phyloP scores from a whole-genome alignment of 2,797 vertebrate genomes.

The Syngnathus rostellatus region DNA sequence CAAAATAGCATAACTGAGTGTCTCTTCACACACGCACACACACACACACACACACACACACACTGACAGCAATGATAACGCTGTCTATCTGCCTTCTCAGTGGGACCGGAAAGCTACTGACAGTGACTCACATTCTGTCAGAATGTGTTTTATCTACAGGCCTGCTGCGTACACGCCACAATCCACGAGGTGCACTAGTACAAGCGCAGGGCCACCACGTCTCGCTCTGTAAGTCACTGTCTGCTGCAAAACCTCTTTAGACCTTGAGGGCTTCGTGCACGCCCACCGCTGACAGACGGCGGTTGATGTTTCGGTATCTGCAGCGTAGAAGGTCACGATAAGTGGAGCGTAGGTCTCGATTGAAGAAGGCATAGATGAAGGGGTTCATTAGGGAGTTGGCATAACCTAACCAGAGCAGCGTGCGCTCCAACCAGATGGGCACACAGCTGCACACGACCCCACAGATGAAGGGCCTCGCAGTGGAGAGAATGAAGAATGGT shows the following conservation, averaged over 20 bases:
- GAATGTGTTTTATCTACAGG: slow-evolving; percentile 48
- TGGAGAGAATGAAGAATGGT: slow-evolving; percentile 75
- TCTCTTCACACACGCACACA: slow-evolving; percentile 26
- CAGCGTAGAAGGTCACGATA: slow-evolving; percentile 75
- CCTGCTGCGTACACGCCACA: slow-evolving; percentile 22
- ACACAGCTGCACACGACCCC: slow-evolving; percentile 75
- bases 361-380: slow-evolving; percentile 79
- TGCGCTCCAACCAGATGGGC: slow-evolving; percentile 76
- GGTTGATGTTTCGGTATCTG: slow-evolving; percentile 77
- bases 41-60: slow-evolving; percentile 22
- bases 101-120: slow-evolving; percentile 22
- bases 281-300: slow-evolving; percentile 72
- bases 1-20: slow-evolving; percentile 58
- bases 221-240: slow-evolving; percentile 2
- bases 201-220: slow-evolving; percentile 13
- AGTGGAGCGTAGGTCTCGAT: slow-evolving; percentile 74
- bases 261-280: slow-evolving; percentile 74
- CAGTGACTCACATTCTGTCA: slow-evolving; percentile 34
- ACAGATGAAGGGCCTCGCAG: slow-evolving; percentile 75
- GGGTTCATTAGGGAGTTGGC: slow-evolving; percentile 79
- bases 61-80: slow-evolving; percentile 36
- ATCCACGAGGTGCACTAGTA: slow-evolving; percentile 25
- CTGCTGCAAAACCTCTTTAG: slow-evolving; percentile 23
- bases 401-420: slow-evolving; percentile 74
- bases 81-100: slow-evolving; percentile 30